A percentile compares a stretch with the other conserved stretches of the same genome.
phyloP scores from a whole-genome alignment of 2,113 vertebrate genomes.

The Paramormyrops kingsleyae region DNA sequence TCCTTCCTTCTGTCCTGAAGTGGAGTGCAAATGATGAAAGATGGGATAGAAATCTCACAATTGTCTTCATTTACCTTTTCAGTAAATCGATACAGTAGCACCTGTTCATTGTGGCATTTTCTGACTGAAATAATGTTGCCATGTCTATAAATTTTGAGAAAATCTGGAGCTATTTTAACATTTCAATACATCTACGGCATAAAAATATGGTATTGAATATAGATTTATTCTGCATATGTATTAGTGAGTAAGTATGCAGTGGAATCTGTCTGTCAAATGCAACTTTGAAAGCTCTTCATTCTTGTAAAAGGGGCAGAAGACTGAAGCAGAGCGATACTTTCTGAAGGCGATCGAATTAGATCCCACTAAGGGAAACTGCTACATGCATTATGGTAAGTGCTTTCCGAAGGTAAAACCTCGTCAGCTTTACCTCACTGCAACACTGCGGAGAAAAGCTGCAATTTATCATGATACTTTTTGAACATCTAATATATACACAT shows the following conservation, averaged over 20 bases:
- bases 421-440: not conserved
- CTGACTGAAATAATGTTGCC: not conserved
- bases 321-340: constrained; percentile 90
- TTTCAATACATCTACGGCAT: not conserved
- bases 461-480: not conserved
- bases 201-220: not conserved
- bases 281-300: constrained; percentile 14
- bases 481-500: not conserved
- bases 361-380: constrained; percentile 94
- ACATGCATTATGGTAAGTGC: constrained; percentile 95
- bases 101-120: not conserved
- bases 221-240: not conserved
- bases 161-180: not conserved
- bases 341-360: constrained; percentile 93
- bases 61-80: not conserved
- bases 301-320: constrained; percentile 80
- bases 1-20: not conserved
- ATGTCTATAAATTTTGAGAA: not conserved
- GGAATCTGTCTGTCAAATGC: not conserved
- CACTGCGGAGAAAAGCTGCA: not conserved
- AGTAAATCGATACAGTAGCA: not conserved
- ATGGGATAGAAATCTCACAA: not conserved
- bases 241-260: not conserved
- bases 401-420: not conserved
- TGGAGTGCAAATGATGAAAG: not conserved